Percentiles rank a stretch among this genome's conserved stretches.
phyloP scores from a whole-genome alignment of 2,888 invertebrate genomes.

The Cantharis flavilabris region DNA sequence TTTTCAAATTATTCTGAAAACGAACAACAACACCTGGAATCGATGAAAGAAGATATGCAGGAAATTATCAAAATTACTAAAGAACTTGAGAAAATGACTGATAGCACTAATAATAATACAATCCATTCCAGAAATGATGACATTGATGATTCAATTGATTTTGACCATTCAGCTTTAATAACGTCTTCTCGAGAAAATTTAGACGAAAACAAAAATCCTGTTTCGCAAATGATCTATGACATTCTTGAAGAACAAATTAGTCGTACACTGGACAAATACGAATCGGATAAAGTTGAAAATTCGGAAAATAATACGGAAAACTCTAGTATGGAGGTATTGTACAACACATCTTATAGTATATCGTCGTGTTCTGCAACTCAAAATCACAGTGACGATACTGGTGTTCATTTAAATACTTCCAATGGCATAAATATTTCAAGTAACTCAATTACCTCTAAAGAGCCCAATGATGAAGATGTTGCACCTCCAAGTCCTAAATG shows the following conservation, averaged over 20 bases:
- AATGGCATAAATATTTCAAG: background rate
- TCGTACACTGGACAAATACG: background rate
- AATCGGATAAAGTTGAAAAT: background rate
- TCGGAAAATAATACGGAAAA: background rate
- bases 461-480: background rate
- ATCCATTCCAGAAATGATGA: background rate
- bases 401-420: background rate
- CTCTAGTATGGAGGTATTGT: background rate
- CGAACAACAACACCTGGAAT: constrained; percentile 10
- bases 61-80: constrained; percentile 34
- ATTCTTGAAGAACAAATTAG: background rate
- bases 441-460: background rate
- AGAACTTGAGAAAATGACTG: constrained; percentile 37
- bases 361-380: background rate
- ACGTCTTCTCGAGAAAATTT: background rate
- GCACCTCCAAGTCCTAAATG: constrained; percentile 23
- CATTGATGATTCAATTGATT: background rate
- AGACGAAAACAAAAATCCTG: background rate
- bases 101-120: constrained; percentile 31
- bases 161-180: background rate
- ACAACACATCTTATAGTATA: background rate
- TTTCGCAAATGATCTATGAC: background rate
- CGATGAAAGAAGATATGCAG: constrained; percentile 24
- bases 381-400: background rate
- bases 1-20: constrained; percentile 33